Evolutionary conservation across 2,113 vertebrate genomes (phyloP).

Genomic region (Polyodon spathula): DNA sequence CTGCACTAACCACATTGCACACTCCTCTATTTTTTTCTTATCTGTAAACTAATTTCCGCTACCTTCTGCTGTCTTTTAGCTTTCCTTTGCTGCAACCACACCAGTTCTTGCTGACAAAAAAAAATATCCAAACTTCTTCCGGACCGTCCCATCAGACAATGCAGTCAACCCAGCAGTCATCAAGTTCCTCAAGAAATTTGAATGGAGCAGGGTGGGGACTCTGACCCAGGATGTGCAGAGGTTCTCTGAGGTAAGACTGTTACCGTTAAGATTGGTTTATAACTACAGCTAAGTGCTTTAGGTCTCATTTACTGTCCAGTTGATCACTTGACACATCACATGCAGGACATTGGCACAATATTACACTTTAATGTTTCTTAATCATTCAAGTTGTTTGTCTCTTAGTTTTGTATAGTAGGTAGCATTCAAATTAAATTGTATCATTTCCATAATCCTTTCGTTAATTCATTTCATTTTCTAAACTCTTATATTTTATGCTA

Average conservation of each 20-base stretch:
- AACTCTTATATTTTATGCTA: too few relatives aligned
- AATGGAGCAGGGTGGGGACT: constrained; percentile 92
- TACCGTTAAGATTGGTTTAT: neutral
- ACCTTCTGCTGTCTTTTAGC: constrained; percentile 54
- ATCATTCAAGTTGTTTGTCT: too few relatives aligned
- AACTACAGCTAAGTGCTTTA: too few relatives aligned
- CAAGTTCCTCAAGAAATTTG: constrained; percentile 85
- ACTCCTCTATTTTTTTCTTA: neutral
- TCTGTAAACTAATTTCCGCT: too few relatives aligned
- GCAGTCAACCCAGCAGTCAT: constrained; percentile 95
- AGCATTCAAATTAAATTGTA: too few relatives aligned
- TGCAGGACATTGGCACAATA: too few relatives aligned
- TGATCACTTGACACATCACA: neutral
- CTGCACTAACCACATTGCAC: neutral
- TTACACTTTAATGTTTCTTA: too few relatives aligned
- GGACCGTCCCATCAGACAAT: constrained; percentile 95
- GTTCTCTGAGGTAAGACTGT: constrained; percentile 84
- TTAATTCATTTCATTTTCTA: too few relatives aligned
- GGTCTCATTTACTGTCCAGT: too few relatives aligned
- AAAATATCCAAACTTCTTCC: constrained; percentile 97
- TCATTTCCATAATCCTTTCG: too few relatives aligned
- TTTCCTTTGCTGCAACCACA: constrained; percentile 94
- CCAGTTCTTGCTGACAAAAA: constrained; percentile 96
- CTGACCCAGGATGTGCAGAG: constrained; percentile 94
- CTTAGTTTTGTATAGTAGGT: too few relatives aligned